Base-by-base conservation (phyloP, 1,140 invertebrate species). In the Trichogramma pretiosum region DNA sequence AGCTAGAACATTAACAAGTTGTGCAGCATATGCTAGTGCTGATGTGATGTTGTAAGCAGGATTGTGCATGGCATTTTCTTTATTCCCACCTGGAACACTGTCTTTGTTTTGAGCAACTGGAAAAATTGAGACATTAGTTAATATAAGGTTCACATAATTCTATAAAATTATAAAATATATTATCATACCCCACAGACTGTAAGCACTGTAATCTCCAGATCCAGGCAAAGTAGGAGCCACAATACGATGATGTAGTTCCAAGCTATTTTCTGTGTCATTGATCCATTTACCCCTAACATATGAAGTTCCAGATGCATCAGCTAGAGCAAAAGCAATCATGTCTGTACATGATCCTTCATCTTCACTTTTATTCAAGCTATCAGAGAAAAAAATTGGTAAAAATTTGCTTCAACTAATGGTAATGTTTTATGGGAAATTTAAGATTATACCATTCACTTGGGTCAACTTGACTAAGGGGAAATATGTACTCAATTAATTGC, bases 11-110 rank as follows among this genome's bases (percentile, higher is more conserved):
- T 82, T 80, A n/a, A 86, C 76, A 50, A 92, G 70, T 73, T 93
- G 89, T 45, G 86, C 82, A 14, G 82, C 81, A 63, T 89, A 88
- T 37, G 82, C 82, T 23, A 92, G 74, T 36, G 83, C 88, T 28
- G 86, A 86, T 61, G 78, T 79, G 39, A 89, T 85, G 46, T 79
- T 81, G 61, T 83, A 83, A 10, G 81, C 82, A 35, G 79, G 77
- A 68, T 86, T 83, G 54, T 74, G 71, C 52, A 75, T 75, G 22
- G 73, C 73, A 56, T 68, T 65, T 56, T 74, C 61, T 56, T 69
- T 71, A 58, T 76, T 65, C 57, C 71, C 68, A 28, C 74, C 74
- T 44, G 77, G 75, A 1, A 79, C 75, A 52, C 74, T 74, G 56
- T 82, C 81, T 59, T 80, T 81, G 60, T 79, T 82, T 55, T 79